Base-by-base conservation (phyloP, 2,888 invertebrate species). In the Lysandra bellargus region DNA sequence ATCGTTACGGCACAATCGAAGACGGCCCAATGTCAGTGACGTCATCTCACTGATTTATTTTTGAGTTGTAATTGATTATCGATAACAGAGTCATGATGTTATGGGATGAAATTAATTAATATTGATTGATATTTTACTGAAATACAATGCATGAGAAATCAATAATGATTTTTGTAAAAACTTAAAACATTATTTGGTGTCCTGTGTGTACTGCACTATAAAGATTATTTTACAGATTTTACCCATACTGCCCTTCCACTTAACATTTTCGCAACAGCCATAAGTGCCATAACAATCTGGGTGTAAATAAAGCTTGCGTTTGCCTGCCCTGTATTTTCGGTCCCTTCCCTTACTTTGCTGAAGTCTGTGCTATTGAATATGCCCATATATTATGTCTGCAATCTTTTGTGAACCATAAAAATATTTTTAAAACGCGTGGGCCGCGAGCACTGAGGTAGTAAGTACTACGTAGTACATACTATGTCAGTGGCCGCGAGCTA, bases 401-500 rank as follows among this genome's bases (percentile, higher is more conserved):
- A 37, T 69, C 69, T 69, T 69, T 69, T 69, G 69, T 69, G 69
- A 33, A 69, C 37, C 69, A 69, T 69, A 69, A 69, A 69, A 49
- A 44, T 75, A n/a, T 49, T 75, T 76, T 76, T 53, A 57, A 76
- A 57, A 14, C 33, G 76, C 30, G 76, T 76, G 75, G 75, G 75
- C 75, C 23, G 75, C 44, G 49, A 76, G 76, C 57, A n/a, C n/a
- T n/a, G n/a, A n/a, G n/a, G n/a, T n/a, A n/a, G n/a, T n/a, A n/a
- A n/a, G n/a, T n/a, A n/a, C n/a, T n/a, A n/a, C n/a, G n/a, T n/a
- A n/a, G n/a, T n/a, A n/a, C n/a, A n/a, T n/a, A n/a, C n/a, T n/a
- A n/a, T n/a, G n/a, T n/a, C n/a, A n/a, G n/a, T n/a, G 75, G 75
- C 75, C 23, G 75, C 44, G 49, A 76, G 76, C 57, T 76, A 76